Evolutionary conservation across 1,140 invertebrate genomes (phyloP).

Genomic region (Oscheius sp.): DNA sequence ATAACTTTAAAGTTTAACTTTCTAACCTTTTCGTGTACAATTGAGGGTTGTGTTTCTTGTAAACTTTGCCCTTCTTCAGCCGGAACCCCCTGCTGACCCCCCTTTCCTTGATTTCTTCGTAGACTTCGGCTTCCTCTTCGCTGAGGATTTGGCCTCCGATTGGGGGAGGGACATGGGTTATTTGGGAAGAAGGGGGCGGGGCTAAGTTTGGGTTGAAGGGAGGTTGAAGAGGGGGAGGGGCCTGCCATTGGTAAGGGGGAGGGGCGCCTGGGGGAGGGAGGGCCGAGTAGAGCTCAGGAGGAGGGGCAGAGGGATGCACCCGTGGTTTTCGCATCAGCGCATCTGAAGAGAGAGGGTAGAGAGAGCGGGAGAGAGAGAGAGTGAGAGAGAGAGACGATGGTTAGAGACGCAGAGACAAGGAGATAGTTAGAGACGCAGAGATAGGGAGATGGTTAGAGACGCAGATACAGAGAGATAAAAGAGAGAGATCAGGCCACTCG

Average conservation of each 20-base stretch:
- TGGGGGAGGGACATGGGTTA: neutral
- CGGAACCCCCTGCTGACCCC: neutral
- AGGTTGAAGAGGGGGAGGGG: neutral
- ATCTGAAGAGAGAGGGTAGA: neutral
- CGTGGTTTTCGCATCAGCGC: neutral
- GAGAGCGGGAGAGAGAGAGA: neutral
- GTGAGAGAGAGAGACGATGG: too few species aligned
- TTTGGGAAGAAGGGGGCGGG: neutral
- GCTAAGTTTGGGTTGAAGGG: too few species aligned
- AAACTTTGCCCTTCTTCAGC: neutral
- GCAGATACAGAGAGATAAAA: too few species aligned
- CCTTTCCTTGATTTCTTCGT: conserved; percentile 9
- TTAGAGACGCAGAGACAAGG: too few species aligned
- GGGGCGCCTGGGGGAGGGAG: neutral
- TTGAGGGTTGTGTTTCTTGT: conserved; percentile 28
- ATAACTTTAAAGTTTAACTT: neutral
- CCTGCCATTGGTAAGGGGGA: neutral
- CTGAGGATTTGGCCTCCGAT: neutral
- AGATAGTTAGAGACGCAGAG: too few species aligned
- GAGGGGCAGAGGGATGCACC: conserved; percentile 14
- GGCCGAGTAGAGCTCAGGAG: conserved; percentile 3
- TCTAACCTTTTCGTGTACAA: conserved; percentile 28
- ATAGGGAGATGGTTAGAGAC: too few species aligned
- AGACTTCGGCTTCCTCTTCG: conserved; percentile 7
- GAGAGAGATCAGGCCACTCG: too few species aligned